phyloP scores from a whole-genome alignment of 2,113 vertebrate genomes.

The Paraplagusia blochii region DNA sequence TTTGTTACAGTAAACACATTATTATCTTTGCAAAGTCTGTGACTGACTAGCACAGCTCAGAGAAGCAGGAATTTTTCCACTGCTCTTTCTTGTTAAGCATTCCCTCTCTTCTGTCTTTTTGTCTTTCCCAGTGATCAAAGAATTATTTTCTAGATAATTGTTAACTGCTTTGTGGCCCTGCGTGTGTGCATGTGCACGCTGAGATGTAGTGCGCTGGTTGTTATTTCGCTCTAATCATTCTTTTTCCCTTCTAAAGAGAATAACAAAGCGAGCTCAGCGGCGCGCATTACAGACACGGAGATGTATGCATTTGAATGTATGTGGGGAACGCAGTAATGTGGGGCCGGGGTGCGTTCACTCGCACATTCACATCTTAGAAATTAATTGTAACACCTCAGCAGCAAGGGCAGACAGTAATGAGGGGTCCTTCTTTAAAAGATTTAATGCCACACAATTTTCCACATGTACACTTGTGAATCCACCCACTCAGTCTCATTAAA shows the following conservation, averaged over 20 bases:
- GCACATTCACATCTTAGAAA: conserved; percentile 18
- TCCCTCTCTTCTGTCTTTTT: conserved; percentile 49
- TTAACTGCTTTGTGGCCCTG: conserved; percentile 14
- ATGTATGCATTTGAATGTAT: conserved; percentile 15
- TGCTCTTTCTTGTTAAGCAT: conserved; percentile 51
- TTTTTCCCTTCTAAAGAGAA: conserved; percentile 50
- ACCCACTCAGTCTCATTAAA: conserved; percentile 54
- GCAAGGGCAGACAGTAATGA: conserved; percentile 48
- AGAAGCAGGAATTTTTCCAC: conserved; percentile 32
- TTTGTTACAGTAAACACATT: too few relatives aligned
- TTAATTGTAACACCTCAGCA: conserved; percentile 12
- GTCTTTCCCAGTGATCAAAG: conserved; percentile 59
- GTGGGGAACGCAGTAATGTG: background rate
- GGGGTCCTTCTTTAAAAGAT: conserved; percentile 41
- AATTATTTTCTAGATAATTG: conserved; percentile 52
- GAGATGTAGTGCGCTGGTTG: conserved; percentile 11
- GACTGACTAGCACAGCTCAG: too few relatives aligned
- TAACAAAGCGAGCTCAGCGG: background rate
- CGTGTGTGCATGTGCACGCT: conserved; percentile 3
- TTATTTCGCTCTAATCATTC: conserved; percentile 49
- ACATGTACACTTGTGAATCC: conserved; percentile 14
- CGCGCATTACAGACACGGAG: background rate
- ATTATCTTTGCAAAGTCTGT: too few relatives aligned
- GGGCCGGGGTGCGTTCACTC: background rate
- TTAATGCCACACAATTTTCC: conserved; percentile 27